Percentiles rank a stretch among this genome's conserved stretches.
Evolutionary conservation across 37 sponge, comb jelly and placozoan species (phyloP).

Genomic region (Sycon ciliatum): DNA sequence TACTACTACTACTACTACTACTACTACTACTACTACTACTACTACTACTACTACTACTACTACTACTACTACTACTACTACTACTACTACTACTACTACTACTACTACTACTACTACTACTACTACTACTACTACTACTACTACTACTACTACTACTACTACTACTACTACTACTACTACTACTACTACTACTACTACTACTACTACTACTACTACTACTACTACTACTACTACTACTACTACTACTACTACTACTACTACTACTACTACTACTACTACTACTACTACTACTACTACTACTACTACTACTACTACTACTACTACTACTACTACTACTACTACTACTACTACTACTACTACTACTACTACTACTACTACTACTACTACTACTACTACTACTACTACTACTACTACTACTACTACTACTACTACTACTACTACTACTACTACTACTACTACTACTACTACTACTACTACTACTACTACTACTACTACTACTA

Average conservation of each 20-base stretch:
- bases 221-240: constrained; percentile 8
- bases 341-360: constrained; percentile 8
- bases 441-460: no score
- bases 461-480: no score
- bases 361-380: constrained; percentile 6
- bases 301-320: constrained; percentile 6
- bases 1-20: constrained; percentile 6
- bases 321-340: constrained; percentile 8
- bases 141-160: constrained; percentile 8
- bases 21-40: constrained; percentile 8
- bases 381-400: no score
- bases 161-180: constrained; percentile 8
- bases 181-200: constrained; percentile 6
- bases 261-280: constrained; percentile 8
- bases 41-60: constrained; percentile 8
- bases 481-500: no score
- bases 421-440: no score
- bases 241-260: constrained; percentile 6
- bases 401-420: no score
- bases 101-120: constrained; percentile 8
- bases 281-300: constrained; percentile 8
- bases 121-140: constrained; percentile 6
- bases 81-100: constrained; percentile 8
- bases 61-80: constrained; percentile 6
- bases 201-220: constrained; percentile 8